Evolutionary conservation across 1,140 invertebrate species (phyloP).

Genomic region (Schmidtea mediterranea): DNA sequence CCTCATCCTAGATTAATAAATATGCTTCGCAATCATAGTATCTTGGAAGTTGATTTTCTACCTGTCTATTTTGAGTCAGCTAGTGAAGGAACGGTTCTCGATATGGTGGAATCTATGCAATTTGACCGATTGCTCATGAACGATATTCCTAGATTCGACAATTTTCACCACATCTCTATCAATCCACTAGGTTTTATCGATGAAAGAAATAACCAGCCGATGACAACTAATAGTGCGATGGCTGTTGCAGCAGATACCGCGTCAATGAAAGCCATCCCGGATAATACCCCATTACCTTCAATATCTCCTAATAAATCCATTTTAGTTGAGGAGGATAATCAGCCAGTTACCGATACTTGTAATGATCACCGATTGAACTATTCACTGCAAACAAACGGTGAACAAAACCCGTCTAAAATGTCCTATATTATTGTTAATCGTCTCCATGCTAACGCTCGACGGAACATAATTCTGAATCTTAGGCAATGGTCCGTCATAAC

Average conservation of each 20-base stretch:
- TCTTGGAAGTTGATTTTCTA: too few species aligned
- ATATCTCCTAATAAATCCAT: not conserved
- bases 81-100: too few species aligned
- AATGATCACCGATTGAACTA: not conserved
- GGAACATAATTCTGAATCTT: slow-evolving; percentile 67
- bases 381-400: not conserved
- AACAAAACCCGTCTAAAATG: not conserved
- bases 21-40: too few species aligned
- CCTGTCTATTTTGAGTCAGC: too few species aligned
- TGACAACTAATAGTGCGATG: slow-evolving; percentile 18
- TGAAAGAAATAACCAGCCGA: slow-evolving; percentile 8
- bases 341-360: not conserved
- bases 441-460: slow-evolving; percentile 31
- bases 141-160: too few species aligned
- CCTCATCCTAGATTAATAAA: too few species aligned
- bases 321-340: not conserved
- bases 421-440: not conserved
- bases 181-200: too few species aligned
- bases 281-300: not conserved
- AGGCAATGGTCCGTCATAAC: slow-evolving; percentile 53
- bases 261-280: not conserved
- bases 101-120: too few species aligned
- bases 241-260: not conserved
- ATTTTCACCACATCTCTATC: too few species aligned
- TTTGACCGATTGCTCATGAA: too few species aligned